Percentiles rank a stretch among this genome's conserved stretches.
These are phyloP conservation scores for Cynaeus angustus DNA, from an alignment of 2,888 invertebrate species.

Conservation along the genomic window DNA sequence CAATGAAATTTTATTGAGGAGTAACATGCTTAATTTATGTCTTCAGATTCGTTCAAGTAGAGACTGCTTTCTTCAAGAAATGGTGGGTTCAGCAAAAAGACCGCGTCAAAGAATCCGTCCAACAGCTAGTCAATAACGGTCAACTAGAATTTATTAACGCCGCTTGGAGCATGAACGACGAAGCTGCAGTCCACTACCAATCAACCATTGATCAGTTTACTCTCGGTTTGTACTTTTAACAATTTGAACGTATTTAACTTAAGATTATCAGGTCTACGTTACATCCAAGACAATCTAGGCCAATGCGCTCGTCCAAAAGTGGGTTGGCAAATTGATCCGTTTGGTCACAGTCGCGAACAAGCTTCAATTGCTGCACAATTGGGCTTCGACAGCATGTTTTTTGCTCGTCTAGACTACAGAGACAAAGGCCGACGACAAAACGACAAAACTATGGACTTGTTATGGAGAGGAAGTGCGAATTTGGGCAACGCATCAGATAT, in stretches of 20 bases:
- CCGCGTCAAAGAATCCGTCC: conserved; percentile 73
- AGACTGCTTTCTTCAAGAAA: conserved; percentile 84
- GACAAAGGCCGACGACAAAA: conserved; percentile 76
- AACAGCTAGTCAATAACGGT: conserved; percentile 75
- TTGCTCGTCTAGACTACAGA: conserved; percentile 81
- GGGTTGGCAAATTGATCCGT: conserved; percentile 91
- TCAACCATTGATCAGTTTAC: conserved; percentile 82
- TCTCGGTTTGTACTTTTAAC: no score
- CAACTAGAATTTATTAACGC: conserved; percentile 77
- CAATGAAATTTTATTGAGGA: no score
- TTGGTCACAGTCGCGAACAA: conserved; percentile 84
- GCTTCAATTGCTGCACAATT: conserved; percentile 78
- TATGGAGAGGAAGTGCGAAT: conserved; percentile 79
- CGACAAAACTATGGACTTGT: conserved; percentile 78
- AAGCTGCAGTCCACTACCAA: conserved; percentile 80
- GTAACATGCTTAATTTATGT: no score
- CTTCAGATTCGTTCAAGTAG: conserved; percentile 86
- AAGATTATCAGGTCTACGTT: conserved; percentile 75
- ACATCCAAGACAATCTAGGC: conserved; percentile 80
- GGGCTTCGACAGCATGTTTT: conserved; percentile 83
- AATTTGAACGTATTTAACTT: no score
- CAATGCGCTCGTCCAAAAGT: conserved; percentile 83
- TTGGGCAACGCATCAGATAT: conserved; percentile 67
- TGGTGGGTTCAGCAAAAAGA: conserved; percentile 84
- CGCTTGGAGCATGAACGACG: conserved; percentile 77